phyloP scores from a whole-genome alignment of 2,888 invertebrate genomes.

The Drosophila limbata region DNA sequence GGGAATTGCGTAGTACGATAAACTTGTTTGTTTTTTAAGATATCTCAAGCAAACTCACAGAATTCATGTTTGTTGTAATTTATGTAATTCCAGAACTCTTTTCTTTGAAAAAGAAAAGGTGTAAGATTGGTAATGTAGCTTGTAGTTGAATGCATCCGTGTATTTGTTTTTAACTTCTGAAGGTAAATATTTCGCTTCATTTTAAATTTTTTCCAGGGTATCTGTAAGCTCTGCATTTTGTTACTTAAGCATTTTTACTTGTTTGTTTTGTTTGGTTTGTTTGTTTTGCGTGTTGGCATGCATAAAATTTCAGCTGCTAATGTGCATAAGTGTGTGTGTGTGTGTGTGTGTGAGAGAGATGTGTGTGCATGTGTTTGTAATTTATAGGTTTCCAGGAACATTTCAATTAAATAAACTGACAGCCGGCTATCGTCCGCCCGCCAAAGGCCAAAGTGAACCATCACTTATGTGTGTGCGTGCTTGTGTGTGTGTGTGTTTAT shows the following conservation, averaged over 20 bases:
- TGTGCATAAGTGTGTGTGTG: slow-evolving; percentile 34
- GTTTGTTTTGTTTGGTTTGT: slow-evolving; percentile 39
- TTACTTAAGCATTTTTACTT: not conserved
- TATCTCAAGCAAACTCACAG: no score
- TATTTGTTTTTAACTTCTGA: no score
- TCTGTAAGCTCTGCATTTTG: not conserved
- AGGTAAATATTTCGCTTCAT: no score
- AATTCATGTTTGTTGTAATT: no score
- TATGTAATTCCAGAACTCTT: no score
- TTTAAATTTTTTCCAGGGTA: slow-evolving; percentile 25
- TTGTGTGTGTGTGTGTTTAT: slow-evolving; percentile 1
- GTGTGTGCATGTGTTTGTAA: slow-evolving; percentile 62
- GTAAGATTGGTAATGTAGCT: no score
- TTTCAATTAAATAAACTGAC: slow-evolving; percentile 79
- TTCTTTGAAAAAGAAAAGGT: no score
- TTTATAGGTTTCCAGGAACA: slow-evolving; percentile 74
- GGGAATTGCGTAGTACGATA: no score
- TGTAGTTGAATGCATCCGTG: no score
- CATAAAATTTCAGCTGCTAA: slow-evolving; percentile 67
- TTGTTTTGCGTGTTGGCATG: slow-evolving; percentile 61
- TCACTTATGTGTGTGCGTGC: slow-evolving; percentile 21
- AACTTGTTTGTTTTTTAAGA: no score
- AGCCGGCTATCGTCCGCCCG: slow-evolving; percentile 55
- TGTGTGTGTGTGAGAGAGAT: slow-evolving; percentile 1
- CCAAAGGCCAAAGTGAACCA: slow-evolving; percentile 36